Conservation (phyloP, 1,140 invertebrate species). For the Euwallacea fornicatus region DNA sequence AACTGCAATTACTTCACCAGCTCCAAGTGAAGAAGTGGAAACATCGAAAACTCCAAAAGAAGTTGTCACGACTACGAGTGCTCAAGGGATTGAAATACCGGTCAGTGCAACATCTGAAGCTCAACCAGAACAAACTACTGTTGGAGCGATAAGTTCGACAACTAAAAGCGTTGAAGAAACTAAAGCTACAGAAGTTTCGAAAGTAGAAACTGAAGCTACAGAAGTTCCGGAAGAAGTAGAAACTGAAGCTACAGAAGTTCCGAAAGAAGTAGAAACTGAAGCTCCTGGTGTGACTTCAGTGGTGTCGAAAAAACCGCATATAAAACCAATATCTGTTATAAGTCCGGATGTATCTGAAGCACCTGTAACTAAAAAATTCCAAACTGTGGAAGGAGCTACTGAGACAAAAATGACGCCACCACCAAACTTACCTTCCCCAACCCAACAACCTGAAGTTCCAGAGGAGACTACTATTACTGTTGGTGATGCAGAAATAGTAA, state of each 20-base stretch:
- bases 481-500: no score
- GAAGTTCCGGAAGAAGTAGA: slow-evolving; percentile 18
- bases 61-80: slow-evolving; percentile 18
- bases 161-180: slow-evolving; percentile 28
- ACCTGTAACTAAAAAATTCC: slow-evolving; percentile 14
- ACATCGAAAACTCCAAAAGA: slow-evolving; percentile 16
- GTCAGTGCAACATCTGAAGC: slow-evolving; percentile 38
- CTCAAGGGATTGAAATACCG: slow-evolving; percentile 14
- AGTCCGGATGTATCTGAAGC: slow-evolving; percentile 3
- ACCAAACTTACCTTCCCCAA: no score
- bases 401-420: not conserved
- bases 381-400: slow-evolving; percentile 20
- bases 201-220: slow-evolving; percentile 10
- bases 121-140: slow-evolving; percentile 2
- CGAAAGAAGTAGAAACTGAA: slow-evolving; percentile 11
- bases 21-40: not conserved
- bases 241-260: not conserved
- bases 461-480: no score
- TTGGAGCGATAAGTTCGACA: no score
- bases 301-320: not conserved
- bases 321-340: not conserved
- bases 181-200: slow-evolving; percentile 18
- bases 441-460: no score
- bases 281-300: not conserved
- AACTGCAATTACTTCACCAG: not conserved